These are phyloP conservation scores for Tenthredo amoena DNA, from an alignment of 2,888 invertebrate genomes.

Conservation along the genomic window DNA sequence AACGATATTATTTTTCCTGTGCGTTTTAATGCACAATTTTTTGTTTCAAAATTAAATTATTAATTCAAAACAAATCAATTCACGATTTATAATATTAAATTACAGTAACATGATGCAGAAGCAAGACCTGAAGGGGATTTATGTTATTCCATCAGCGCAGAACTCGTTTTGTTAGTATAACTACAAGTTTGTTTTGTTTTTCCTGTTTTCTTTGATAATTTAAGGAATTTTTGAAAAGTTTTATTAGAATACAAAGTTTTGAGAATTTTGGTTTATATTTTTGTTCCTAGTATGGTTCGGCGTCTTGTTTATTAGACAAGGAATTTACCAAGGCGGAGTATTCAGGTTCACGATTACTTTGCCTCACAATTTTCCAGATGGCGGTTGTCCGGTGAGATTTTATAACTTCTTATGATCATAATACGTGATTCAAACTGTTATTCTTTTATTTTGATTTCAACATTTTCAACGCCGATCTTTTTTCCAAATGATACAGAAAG, in stretches of 20 bases:
- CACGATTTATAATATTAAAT: conserved; percentile 63
- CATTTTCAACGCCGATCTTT: background rate
- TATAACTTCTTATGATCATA: background rate
- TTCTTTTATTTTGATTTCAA: conserved; percentile 8
- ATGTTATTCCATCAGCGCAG: conserved; percentile 94
- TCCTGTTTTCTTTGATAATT: background rate
- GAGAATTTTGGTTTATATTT: conserved; percentile 54
- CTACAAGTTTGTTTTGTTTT: conserved; percentile 37
- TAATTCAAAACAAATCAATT: background rate
- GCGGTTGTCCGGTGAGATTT: conserved; percentile 88
- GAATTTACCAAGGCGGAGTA: conserved; percentile 93
- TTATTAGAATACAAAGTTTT: conserved; percentile 45
- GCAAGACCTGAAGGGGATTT: conserved; percentile 92
- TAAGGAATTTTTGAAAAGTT: no score
- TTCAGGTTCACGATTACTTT: conserved; percentile 93
- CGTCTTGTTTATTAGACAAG: conserved; percentile 93
- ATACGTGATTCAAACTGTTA: background rate
- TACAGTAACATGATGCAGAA: conserved; percentile 91
- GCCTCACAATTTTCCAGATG: conserved; percentile 93
- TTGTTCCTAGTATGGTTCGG: conserved; percentile 91
- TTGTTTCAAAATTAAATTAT: background rate
- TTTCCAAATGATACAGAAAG: conserved; percentile 82
- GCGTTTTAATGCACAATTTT: background rate
- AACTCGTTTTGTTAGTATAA: conserved; percentile 87
- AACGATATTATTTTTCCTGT: background rate